Base-by-base conservation (phyloP, 2,113 vertebrate species). In the Periophthalmus modestus region DNA sequence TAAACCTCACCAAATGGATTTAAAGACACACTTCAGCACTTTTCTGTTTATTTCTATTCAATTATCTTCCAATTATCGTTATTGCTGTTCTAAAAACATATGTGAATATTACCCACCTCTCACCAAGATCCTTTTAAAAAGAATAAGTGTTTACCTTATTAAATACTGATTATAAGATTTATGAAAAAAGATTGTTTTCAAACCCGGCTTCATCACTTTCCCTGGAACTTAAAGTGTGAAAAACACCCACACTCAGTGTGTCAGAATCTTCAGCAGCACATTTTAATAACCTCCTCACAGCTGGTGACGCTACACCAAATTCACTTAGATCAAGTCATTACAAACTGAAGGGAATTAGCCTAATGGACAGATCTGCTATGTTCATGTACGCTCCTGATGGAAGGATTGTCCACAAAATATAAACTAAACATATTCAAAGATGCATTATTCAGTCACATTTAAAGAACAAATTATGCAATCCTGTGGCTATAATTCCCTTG, bases 181-280 rank as follows among this genome's bases (percentile, higher is more conserved):
- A 10, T 9, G 39, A 9, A 43, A 43, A 43, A 43, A 43, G 7
- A 43, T 7, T 43, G 7, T 43, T 10, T 10, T 43, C 50, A 59
- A 39, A 65, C 18, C 18, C 1, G 39, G 61, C 62, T n/a, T 39
- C 13, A 36, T 65, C 33, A 39, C 9, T 65, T 36, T 18, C 33
- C 80, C 81, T 69, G 50, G 54, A 33, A 59, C 28, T 48, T 54
- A 69, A 24, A 28, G 23, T 59, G 57, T 59, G 23, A 59, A 59
- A 57, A 57, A 59, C 57, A 28, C 62, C 33, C 62, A 65, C 62
- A 65, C 62, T 65, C 10, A n/a, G 43, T 21, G 62, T 65, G 34
- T 43, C 34, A 36, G 19, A n/a, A 18, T 62, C 34, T 59, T 62
- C 7, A 65, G 12, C 10, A 11, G 19, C 34, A 39, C 61, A 9